phyloP scores from a whole-genome alignment of 1,140 invertebrate species.

The Marisa cornuarietis region DNA sequence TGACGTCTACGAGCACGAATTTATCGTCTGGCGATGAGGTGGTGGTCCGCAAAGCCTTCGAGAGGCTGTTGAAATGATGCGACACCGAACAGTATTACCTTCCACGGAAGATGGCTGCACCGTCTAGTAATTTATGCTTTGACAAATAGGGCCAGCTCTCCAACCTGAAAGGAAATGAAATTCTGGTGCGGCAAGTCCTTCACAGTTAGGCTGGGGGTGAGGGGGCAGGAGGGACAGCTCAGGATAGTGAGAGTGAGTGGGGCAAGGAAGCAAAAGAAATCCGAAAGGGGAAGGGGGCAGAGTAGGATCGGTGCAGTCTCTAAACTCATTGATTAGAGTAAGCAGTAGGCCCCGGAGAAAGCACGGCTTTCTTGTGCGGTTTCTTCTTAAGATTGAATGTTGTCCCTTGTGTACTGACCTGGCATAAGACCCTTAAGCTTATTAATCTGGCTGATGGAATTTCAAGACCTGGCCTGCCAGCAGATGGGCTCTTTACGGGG shows the following conservation, averaged over 20 bases:
- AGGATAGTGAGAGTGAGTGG: neutral
- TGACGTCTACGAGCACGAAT: too few species aligned
- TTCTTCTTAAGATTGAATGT: slow-evolving; percentile 18
- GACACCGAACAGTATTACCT: too few species aligned
- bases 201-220: neutral
- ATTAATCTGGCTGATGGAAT: slow-evolving; percentile 22
- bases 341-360: too few species aligned
- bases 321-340: too few species aligned
- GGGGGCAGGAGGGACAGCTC: neutral
- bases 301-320: neutral
- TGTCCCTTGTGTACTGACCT: slow-evolving; percentile 14
- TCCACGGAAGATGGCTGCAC: too few species aligned
- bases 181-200: too few species aligned
- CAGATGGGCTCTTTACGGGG: neutral
- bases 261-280: neutral
- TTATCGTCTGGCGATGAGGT: too few species aligned
- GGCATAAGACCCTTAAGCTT: slow-evolving; percentile 6
- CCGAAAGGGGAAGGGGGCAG: neutral
- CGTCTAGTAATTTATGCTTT: too few species aligned
- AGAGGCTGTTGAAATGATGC: too few species aligned
- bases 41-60: too few species aligned
- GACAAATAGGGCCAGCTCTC: too few species aligned
- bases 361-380: slow-evolving; percentile 6
- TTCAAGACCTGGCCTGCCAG: slow-evolving; percentile 1
- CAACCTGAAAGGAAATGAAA: too few species aligned